Percentiles rank a stretch among this genome's conserved stretches.
Evolutionary conservation across 2,888 invertebrate species (phyloP).

Genomic region (Caenorhabditis japonica): DNA sequence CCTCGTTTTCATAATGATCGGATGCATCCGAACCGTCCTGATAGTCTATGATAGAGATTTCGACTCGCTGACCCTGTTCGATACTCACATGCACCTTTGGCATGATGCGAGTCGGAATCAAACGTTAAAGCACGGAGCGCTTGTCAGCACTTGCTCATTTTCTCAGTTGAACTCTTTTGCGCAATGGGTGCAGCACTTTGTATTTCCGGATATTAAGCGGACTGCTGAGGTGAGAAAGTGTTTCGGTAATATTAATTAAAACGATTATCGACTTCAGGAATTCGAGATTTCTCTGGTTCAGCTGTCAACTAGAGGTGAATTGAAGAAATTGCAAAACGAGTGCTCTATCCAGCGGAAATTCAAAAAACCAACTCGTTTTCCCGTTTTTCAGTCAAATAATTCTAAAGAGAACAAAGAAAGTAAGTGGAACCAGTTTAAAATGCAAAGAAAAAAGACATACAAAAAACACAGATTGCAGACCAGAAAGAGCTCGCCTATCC

Average conservation of each 20-base stretch:
- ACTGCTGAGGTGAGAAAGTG: conserved; percentile 6
- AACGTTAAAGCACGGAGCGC: conserved; percentile 33
- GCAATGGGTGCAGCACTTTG: conserved; percentile 35
- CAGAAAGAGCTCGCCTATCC: conserved; percentile 30
- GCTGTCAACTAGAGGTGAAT: conserved; percentile 8
- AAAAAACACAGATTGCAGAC: conserved; percentile 22
- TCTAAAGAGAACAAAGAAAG: conserved; percentile 22
- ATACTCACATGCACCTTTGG: conserved; percentile 46
- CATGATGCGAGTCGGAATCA: conserved; percentile 10
- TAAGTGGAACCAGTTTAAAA: neutral
- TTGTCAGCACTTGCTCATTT: conserved; percentile 32
- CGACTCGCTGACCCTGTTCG: conserved; percentile 45
- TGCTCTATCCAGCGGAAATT: conserved; percentile 6
- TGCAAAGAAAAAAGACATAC: neutral
- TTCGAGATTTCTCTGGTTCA: conserved; percentile 48
- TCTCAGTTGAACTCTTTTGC: conserved; percentile 25
- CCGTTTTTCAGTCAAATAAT: conserved; percentile 7
- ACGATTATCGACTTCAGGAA: conserved; percentile 3
- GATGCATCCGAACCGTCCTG: conserved; percentile 50
- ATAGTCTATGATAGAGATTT: conserved; percentile 37
- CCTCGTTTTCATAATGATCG: conserved; percentile 44
- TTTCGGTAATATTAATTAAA: neutral
- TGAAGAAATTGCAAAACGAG: conserved; percentile 11
- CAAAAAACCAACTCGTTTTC: neutral
- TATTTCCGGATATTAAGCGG: conserved; percentile 35